Evolutionary conservation across 1,140 invertebrate species (phyloP).

Genomic region (Drosophila aff.): DNA sequence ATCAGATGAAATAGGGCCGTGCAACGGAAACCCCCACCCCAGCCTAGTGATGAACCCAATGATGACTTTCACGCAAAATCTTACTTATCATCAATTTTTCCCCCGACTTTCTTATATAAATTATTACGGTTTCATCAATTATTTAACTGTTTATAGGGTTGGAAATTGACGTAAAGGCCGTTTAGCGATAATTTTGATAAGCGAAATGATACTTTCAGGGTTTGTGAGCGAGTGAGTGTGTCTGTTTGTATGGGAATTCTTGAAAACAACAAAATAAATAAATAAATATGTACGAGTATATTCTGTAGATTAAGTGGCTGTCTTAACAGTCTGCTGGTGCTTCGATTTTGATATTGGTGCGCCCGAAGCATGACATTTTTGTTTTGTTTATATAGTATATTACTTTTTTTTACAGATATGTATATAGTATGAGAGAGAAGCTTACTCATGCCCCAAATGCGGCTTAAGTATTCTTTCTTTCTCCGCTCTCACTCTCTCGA

Average conservation of each 20-base stretch:
- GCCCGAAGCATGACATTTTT: constrained; percentile 33
- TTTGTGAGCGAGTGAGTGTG: constrained; percentile 13
- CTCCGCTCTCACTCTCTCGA: constrained; percentile 15
- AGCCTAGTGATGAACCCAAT: constrained; percentile 1
- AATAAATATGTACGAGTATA: constrained; percentile 20
- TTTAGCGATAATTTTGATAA: constrained; percentile 77
- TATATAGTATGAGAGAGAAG: constrained; percentile 3
- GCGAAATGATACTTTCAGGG: constrained; percentile 40
- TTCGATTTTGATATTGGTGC: constrained; percentile 37
- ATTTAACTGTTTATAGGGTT: constrained; percentile 51
- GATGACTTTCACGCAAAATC: constrained; percentile 37
- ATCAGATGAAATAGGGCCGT: constrained; percentile 26
- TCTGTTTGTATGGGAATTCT: constrained; percentile 38
- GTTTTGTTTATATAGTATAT: constrained; percentile 31
- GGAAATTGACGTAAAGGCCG: constrained; percentile 67
- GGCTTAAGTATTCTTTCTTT: constrained; percentile 4
- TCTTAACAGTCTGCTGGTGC: constrained; percentile 56
- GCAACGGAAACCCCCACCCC: constrained; percentile 31
- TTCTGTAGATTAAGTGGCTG: constrained; percentile 64
- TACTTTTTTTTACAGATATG: constrained; percentile 15
- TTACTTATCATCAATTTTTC: constrained; percentile 19
- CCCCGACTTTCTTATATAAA: constrained; percentile 36
- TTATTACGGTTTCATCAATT: constrained; percentile 41
- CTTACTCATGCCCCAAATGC: constrained; percentile 62
- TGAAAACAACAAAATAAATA: constrained; percentile 25